phyloP scores from a whole-genome alignment of 53 echinoderm and acorn worm species.

The Echinarachnius parma region DNA sequence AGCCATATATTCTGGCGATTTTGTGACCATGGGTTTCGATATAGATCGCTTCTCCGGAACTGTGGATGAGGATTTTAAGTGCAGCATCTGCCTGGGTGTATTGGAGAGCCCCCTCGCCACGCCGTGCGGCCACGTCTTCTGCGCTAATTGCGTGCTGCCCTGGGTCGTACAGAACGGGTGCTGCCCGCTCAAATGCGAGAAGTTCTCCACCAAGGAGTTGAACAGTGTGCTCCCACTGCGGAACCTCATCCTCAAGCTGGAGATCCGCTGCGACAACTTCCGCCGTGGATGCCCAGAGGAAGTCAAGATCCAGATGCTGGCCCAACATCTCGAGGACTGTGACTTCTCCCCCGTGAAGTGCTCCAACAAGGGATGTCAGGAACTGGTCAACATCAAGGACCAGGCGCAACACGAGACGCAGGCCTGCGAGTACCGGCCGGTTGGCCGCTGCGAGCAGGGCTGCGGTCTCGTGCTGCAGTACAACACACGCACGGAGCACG shows the following conservation, averaged over 20 bases:
- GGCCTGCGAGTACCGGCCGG: constrained; percentile 90
- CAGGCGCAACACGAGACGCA: constrained; percentile 83
- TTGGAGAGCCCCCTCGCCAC: constrained; percentile 94
- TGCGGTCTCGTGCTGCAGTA: constrained; percentile 80
- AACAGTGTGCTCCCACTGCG: constrained; percentile 93
- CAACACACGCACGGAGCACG: constrained; percentile 73
- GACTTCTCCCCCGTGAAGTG: constrained; percentile 83
- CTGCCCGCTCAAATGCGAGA: constrained; percentile 96
- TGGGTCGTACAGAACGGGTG: constrained; percentile 96
- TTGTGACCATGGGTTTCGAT: constrained; percentile 93
- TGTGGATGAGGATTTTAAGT: constrained; percentile 96
- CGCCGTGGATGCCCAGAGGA: constrained; percentile 78
- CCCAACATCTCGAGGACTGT: constrained; percentile 89
- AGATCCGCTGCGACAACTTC: constrained; percentile 90
- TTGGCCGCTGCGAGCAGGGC: constrained; percentile 87
- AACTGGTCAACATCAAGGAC: constrained; percentile 82
- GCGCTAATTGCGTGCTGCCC: constrained; percentile 90
- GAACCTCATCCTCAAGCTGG: constrained; percentile 93
- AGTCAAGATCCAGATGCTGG: constrained; percentile 80
- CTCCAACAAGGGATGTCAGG: constrained; percentile 87
- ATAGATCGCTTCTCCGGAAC: constrained; percentile 83
- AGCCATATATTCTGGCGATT: constrained; percentile 1
- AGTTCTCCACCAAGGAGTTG: constrained; percentile 93
- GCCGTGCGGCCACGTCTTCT: constrained; percentile 99
- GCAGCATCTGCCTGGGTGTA: constrained; percentile 91